Conservation (phyloP, 2,888 invertebrate genomes). For the Pomacea canaliculata region DNA sequence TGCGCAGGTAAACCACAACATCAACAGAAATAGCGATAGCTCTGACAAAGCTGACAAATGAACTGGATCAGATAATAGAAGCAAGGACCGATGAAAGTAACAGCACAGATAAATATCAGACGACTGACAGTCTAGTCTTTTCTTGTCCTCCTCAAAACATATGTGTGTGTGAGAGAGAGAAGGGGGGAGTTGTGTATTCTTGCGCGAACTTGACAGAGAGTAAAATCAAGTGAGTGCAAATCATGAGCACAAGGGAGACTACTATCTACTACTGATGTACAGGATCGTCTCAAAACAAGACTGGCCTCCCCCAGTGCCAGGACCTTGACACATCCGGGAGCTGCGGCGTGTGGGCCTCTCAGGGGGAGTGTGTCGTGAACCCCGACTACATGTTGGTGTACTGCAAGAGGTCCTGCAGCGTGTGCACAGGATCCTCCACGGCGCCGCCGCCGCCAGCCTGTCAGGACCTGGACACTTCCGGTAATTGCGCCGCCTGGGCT, state of each 20-base stretch:
- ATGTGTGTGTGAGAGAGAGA: too few relatives aligned
- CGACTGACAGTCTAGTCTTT: background rate
- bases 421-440: slow-evolving; percentile 15
- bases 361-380: slow-evolving; percentile 30
- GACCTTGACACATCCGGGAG: slow-evolving; percentile 28
- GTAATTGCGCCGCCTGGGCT: background rate
- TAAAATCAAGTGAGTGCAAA: background rate
- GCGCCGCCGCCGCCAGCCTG: too few relatives aligned
- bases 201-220: background rate
- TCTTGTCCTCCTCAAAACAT: too few relatives aligned
- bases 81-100: background rate
- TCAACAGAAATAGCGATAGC: background rate
- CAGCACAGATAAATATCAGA: background rate
- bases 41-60: too few relatives aligned
- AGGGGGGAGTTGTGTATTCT: too few relatives aligned
- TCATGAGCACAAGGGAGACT: background rate
- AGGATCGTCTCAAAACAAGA: background rate
- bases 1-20: slow-evolving; percentile 22
- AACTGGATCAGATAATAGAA: too few relatives aligned
- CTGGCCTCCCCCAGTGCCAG: slow-evolving; percentile 10
- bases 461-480: too few relatives aligned
- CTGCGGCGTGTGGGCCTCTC: slow-evolving; percentile 26
- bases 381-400: slow-evolving; percentile 32
- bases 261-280: background rate
- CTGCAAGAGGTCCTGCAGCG: slow-evolving; percentile 37